These are phyloP conservation scores for Indicator maculatus DNA, from an alignment of 2,113 vertebrate genomes.

Conservation along the genomic window DNA sequence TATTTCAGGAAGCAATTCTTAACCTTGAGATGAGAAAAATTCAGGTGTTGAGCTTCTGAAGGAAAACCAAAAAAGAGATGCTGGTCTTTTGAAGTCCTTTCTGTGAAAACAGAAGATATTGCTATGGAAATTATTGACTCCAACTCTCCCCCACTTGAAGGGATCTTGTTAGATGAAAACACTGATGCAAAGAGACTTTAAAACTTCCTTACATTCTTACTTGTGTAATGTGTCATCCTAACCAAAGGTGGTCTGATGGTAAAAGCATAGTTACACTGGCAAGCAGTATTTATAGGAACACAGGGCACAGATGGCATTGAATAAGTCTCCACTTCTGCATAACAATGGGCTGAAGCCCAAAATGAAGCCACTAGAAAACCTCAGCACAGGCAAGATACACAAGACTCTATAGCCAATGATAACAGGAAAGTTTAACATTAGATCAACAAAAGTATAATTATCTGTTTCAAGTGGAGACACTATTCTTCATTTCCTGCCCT, in stretches of 20 bases:
- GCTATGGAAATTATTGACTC: neutral
- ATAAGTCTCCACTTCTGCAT: neutral
- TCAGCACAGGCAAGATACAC: neutral
- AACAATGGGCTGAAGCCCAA: neutral
- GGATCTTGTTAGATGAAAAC: neutral
- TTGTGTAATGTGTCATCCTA: neutral
- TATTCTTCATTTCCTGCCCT: slow-evolving; percentile 63
- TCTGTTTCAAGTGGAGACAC: slow-evolving; percentile 49
- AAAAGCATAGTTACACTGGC: neutral
- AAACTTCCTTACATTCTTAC: neutral
- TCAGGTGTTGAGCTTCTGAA: neutral
- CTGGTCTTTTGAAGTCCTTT: neutral
- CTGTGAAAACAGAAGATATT: neutral
- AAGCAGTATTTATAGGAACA: neutral
- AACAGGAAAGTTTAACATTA: slow-evolving; percentile 59
- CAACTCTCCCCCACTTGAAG: neutral
- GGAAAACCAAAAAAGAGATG: neutral
- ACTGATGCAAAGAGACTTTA: neutral
- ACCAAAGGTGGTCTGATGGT: neutral
- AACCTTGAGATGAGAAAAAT: neutral
- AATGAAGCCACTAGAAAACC: slow-evolving; percentile 23
- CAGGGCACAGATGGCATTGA: neutral
- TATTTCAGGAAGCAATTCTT: neutral
- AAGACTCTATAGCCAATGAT: slow-evolving; percentile 9
- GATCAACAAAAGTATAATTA: slow-evolving; percentile 53